Evolutionary conservation across 2,797 vertebrate species (phyloP).

Genomic region (Sebastes minor): DNA sequence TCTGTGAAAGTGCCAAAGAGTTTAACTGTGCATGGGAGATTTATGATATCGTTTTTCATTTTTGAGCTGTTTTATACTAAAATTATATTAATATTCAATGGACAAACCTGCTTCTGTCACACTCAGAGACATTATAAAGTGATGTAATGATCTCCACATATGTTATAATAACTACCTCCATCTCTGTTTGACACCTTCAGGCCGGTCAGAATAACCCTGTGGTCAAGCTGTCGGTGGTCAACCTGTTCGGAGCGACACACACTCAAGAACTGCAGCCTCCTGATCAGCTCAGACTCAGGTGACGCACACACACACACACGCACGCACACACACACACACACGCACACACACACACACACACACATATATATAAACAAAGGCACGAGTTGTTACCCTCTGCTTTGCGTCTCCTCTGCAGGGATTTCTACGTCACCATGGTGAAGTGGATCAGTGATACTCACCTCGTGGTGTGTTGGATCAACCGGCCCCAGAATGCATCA

Average conservation of each 20-base stretch:
- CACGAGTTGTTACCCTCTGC: background rate
- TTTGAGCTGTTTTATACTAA: background rate
- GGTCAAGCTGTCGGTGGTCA: conserved; percentile 92
- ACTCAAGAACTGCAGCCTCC: conserved; percentile 94
- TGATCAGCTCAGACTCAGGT: conserved; percentile 89
- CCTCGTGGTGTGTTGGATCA: conserved; percentile 92
- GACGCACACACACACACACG: conserved; percentile 2
- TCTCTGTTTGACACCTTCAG: conserved; percentile 67
- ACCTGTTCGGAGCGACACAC: conserved; percentile 93
- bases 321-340: background rate
- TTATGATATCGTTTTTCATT: no score
- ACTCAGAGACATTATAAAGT: background rate
- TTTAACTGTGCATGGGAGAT: accelerated
- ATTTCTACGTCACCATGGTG: conserved; percentile 95
- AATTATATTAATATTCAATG: background rate
- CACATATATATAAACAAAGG: background rate
- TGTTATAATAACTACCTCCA: background rate
- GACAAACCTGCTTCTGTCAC: background rate
- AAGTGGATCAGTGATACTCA: conserved; percentile 94
- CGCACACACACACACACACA: background rate
- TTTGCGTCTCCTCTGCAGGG: conserved; percentile 74
- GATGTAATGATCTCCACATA: background rate
- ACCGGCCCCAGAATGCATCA: conserved; percentile 91
- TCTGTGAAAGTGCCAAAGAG: no score
- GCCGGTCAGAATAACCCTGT: conserved; percentile 93